These are phyloP conservation scores for Sorex fumeus DNA, from an alignment of 2,113 vertebrate genomes.

Conservation along the genomic window DNA sequence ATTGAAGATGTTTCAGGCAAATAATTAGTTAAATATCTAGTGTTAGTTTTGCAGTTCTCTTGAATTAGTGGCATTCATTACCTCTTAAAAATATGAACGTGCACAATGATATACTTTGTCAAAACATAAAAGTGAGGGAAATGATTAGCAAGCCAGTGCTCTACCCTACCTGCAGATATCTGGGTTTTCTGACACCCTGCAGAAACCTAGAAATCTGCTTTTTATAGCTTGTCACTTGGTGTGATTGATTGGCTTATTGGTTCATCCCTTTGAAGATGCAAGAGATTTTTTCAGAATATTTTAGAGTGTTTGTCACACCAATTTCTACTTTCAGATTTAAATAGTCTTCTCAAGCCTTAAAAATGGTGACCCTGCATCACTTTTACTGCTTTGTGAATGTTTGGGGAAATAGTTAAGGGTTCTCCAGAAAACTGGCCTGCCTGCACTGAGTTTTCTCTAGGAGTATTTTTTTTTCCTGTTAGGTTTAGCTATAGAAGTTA, in stretches of 20 bases:
- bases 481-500: constrained; percentile 51
- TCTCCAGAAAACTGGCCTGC: constrained; percentile 61
- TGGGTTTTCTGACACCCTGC: not conserved
- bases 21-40: not conserved
- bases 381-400: constrained; percentile 66
- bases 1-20: not conserved
- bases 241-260: constrained; percentile 68
- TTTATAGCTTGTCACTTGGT: constrained; percentile 5
- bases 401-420: constrained; percentile 69
- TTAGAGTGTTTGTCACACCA: not conserved
- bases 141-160: not conserved
- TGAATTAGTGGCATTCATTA: constrained; percentile 6
- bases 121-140: not conserved
- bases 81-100: not conserved
- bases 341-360: constrained; percentile 60
- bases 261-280: constrained; percentile 44
- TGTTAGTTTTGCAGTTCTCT: not conserved
- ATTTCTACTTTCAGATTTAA: constrained; percentile 66
- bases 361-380: constrained; percentile 64
- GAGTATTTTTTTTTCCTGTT: constrained; percentile 31
- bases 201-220: not conserved
- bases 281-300: constrained; percentile 39
- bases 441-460: constrained; percentile 43
- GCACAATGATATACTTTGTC: not conserved
- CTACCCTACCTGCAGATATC: constrained; percentile 62